These are phyloP conservation scores for Diacarnus erythraeanus DNA, from an alignment of 37 sponge, comb jelly and placozoan genomes.

Conservation along the genomic window DNA sequence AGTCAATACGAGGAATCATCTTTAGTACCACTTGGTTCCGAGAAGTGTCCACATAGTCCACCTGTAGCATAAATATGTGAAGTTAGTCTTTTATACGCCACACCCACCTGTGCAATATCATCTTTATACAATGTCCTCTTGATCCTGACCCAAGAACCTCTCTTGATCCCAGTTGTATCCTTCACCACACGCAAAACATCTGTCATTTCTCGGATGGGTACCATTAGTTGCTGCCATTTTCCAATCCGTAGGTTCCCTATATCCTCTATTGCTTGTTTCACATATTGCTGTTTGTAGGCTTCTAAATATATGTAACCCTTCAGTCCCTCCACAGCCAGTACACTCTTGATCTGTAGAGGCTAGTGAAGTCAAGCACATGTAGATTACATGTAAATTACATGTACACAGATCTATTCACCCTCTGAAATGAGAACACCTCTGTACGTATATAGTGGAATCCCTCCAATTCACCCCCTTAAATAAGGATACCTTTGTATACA, in stretches of 20 bases:
- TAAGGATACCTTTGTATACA: too few relatives aligned
- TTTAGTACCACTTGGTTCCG: slow-evolving; percentile 77
- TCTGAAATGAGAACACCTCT: too few relatives aligned
- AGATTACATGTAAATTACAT: too few relatives aligned
- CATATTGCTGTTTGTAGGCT: slow-evolving; percentile 95
- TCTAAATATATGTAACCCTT: slow-evolving; percentile 98
- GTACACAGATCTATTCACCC: too few relatives aligned
- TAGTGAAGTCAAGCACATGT: too few relatives aligned
- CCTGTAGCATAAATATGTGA: slow-evolving; percentile 30
- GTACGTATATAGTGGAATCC: too few relatives aligned
- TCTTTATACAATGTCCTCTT: slow-evolving; percentile 92
- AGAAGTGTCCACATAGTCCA: slow-evolving; percentile 86
- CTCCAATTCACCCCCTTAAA: too few relatives aligned
- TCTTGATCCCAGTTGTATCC: slow-evolving; percentile 70
- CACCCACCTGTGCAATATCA: slow-evolving; percentile 91
- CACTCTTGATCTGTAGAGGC: slow-evolving; percentile 96
- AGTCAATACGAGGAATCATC: slow-evolving; percentile 94
- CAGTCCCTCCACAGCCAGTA: slow-evolving; percentile 86
- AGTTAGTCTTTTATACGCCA: not conserved
- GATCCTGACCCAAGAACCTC: slow-evolving; percentile 92
- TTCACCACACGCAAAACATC: slow-evolving; percentile 96
- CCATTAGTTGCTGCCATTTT: slow-evolving; percentile 96
- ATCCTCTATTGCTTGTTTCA: slow-evolving; percentile 96
- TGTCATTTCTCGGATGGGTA: slow-evolving; percentile 97
- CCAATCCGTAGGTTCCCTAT: slow-evolving; percentile 89